Evolutionary conservation across 2,888 invertebrate species (phyloP).

Genomic region (Philaethria dido): DNA sequence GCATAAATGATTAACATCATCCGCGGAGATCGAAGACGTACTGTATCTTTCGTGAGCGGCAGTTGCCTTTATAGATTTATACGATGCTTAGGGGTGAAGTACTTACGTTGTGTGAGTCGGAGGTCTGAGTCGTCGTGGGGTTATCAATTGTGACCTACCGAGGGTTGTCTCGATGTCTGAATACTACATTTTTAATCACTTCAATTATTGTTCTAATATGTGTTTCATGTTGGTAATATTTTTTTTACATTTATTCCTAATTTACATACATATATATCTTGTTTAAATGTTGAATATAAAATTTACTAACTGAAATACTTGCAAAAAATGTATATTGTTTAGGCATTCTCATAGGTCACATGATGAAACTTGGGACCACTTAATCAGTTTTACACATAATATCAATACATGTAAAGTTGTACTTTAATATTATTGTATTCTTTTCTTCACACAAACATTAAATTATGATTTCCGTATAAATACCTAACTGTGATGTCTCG

Average conservation of each 20-base stretch:
- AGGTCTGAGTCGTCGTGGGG: conserved; percentile 64
- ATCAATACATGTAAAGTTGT: not conserved
- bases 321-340: too few relatives aligned
- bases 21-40: conserved; percentile 71
- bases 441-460: conserved; percentile 26
- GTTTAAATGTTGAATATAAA: too few relatives aligned
- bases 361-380: too few relatives aligned
- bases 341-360: too few relatives aligned
- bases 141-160: conserved; percentile 70
- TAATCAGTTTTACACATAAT: too few relatives aligned
- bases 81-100: conserved; percentile 72
- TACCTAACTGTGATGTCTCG: not conserved
- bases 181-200: conserved; percentile 54
- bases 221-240: not conserved
- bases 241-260: not conserved
- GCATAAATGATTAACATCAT: conserved; percentile 68
- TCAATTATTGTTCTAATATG: conserved; percentile 21
- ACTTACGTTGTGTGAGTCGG: conserved; percentile 62
- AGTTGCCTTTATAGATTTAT: conserved; percentile 78
- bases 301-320: too few relatives aligned
- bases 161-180: conserved; percentile 58
- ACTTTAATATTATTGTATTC: not conserved
- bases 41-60: conserved; percentile 72
- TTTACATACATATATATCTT: not conserved
- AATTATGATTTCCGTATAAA: conserved; percentile 8